Evolutionary conservation across 2,113 vertebrate genomes (phyloP), one percentile per base, ranked within the genome.

Genomic region (Limnothrissa miodon): DNA sequence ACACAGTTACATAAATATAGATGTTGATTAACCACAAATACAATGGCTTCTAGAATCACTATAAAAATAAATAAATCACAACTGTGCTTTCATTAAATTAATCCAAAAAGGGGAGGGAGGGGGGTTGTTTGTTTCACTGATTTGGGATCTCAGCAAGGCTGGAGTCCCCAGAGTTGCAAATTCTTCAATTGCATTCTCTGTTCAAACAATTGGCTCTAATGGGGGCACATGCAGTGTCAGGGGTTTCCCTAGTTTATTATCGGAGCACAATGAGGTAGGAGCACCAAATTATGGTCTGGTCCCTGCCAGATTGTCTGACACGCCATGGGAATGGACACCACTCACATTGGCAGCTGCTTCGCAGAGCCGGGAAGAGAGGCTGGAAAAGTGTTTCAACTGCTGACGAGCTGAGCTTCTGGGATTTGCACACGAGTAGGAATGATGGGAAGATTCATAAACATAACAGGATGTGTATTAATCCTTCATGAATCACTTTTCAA

Each of bases 1-100:
- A 95, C 95, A 96, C 94, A 90, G 13, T 94, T 93, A 96, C 95
- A 95, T 94, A 93, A 95, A 95, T 96, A 93, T 92, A 93, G 89
- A 90, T 92, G 90, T 92, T 87, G 82, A 89, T 91, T 93, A 85
- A 86, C 93, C 92, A 94, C 93, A 92, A 87, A 85, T 87, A 92
- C 81, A 83, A 87, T 89, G 86, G 91, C 93, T 89, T 90, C 80
- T 91, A 91, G 89, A 86, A 89, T 88, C 91, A 93, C 90, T 85
- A 84, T 53, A 25, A 84, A 90, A 91, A 88, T 88, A 86, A 90
- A 92, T 89, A 84, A 90, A 90, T 85, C 81, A 42, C 89, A 83
- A 88, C 85, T 39, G 80, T 87, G 82, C 42, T 84, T 86, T 87
- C 85, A 83, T 48, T 62, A 36, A 66, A 85, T 74, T 74, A 74